Base-by-base conservation (phyloP, 1,140 invertebrate genomes). In the Magallana angulata region DNA sequence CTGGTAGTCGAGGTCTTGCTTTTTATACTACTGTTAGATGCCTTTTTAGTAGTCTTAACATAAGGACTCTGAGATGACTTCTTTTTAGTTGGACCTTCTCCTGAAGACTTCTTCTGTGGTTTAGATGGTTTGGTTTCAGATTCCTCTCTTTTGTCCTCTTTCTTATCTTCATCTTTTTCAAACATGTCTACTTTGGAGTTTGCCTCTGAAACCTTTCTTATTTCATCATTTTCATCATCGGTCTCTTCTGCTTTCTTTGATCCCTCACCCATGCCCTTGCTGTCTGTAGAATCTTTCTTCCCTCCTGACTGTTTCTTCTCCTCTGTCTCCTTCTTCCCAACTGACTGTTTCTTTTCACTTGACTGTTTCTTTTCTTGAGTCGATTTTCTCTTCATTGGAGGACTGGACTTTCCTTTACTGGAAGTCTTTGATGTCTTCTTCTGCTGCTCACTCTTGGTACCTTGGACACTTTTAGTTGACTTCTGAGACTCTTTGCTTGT, bases 151-250 rank as follows among this genome's bases (percentile, higher is more conserved):
- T 76, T 76, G 8, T 76, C 9, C 24, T 36, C 68, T 36, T 76
- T 76, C 36, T 76, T 76, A 12, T 76, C 68, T 11, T 80, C 71
- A 18, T 82, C 81, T 57, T 56, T n/a, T 58, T 82, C 81, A 57
- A 58, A 57, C 81, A 57, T 18, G 9, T 82, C 48, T 57, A 16
- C 48, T 56, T 82, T 57, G 1, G 57, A 76, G 68, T 76, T 76
- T 18, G 68, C 68, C 11, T 76, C 68, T 36, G 68, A 76, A 24
- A 76, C 68, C 24, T 76, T 76, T 24, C 68, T 76, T 76, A 76
- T 76, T 24, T 76, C 68, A 36, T 76, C 68, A 76, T 76, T 76
- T 18, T 76, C 68, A 76, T 76, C 68, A 36, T 76, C 68, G 12
- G 24, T 76, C 11, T 76, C 68, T 12, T 36, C 24, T 12, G 9